Evolutionary conservation across 2,797 vertebrate genomes (phyloP), one percentile per base, ranked within the genome.

Genomic region (Podargus strigoides): DNA sequence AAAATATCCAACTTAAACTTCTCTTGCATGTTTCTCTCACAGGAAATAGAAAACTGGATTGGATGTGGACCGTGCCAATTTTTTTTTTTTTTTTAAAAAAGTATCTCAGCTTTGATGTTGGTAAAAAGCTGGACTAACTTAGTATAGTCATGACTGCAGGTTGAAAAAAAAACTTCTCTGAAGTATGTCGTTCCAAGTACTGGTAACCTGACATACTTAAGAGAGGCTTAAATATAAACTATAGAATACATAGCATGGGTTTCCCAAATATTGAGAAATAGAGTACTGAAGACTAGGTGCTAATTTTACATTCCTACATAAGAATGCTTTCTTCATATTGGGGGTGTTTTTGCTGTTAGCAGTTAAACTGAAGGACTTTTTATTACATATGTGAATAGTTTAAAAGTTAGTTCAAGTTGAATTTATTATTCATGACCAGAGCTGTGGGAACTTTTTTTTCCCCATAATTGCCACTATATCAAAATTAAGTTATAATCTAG

Each of bases 251-350:
- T 34, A 30, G 9, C 1, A 0, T 22, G 18, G 8, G 3, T 64
- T 91, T 72, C 42, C 36, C 44, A 87, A 56, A 60, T 74, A 46
- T 0, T 80, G 46, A 72, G 50, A 76, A 68, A 49, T 60, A 67
- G 52, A 80, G 24, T 46, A 20, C 27, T 77, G 52, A 64, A 85
- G 60, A 62, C 11, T n/a, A 60, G 47, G 7, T 84, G 24, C 41
- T 93, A 42, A 41, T 59, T 14, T 42, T 81, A 32, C 0, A 0
- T 85, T 34, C 6, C 55, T 63, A 5, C 8, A 41, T 66, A 32
- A 1, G 1, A n/a, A n/a, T 56, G 3, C 17, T 89, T 62, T 82
- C 3, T 7, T 47, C 2, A 4, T 30, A 0, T 0, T 36, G 3
- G n/a, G n/a, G n/a, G n/a, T 1, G 27, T 46, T 69, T 83, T 62